phyloP scores from a whole-genome alignment of 2,797 vertebrate species.

The Loriculus beryllinus region DNA sequence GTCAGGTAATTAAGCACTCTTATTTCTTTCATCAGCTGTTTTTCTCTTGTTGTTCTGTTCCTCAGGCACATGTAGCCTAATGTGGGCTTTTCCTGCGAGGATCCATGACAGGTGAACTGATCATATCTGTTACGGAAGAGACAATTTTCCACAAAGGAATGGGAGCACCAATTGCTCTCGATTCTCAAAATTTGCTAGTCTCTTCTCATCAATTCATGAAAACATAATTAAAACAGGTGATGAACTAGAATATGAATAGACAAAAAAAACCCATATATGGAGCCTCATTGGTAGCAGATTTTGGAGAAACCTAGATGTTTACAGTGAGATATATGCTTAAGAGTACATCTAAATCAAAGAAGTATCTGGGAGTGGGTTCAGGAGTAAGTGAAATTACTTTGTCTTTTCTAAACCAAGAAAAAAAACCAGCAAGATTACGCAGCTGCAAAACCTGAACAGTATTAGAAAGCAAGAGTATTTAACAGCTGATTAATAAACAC shows the following conservation, averaged over 20 bases:
- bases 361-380: background rate
- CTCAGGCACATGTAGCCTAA: background rate
- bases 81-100: background rate
- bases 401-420: background rate
- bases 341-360: background rate
- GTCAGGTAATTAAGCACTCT: background rate
- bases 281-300: background rate
- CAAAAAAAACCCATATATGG: fast-evolving
- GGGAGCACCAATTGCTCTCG: background rate
- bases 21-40: background rate
- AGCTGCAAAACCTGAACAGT: background rate
- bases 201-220: background rate
- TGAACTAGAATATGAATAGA: background rate
- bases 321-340: background rate
- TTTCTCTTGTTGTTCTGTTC: background rate
- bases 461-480: background rate
- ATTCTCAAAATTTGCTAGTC: background rate
- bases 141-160: background rate
- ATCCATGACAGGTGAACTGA: background rate
- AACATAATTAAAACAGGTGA: background rate
- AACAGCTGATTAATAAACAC: background rate
- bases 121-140: background rate
- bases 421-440: background rate
- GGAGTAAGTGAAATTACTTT: background rate
- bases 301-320: background rate